Evolutionary conservation across 2,797 vertebrate genomes (phyloP), one percentile per base, ranked within the genome.

Genomic region (Bovichtus diacanthus): DNA sequence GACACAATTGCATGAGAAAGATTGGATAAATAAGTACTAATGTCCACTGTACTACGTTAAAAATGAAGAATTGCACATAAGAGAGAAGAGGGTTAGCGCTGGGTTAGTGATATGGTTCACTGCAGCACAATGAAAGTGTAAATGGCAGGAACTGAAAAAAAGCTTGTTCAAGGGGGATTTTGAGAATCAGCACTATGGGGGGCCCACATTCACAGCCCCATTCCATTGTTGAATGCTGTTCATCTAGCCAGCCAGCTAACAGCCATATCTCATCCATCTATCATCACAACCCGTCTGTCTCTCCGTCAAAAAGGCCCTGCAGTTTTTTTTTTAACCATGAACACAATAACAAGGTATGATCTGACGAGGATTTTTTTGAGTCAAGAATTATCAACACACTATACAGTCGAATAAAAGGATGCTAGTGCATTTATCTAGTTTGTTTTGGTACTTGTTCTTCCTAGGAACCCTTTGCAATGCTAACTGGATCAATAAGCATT

Each of bases 171-270:
- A 83, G 76, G 77, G 85, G 82, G 92, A 93, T 94, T 94, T 88
- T 74, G 81, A 89, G 71, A 63, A 89, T 93, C 93, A 94, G 93
- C 93, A 92, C 83, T 90, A 87, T 74, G 63, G 86, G 90, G 87
- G 87, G 86, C 76, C 87, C 83, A 78, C 81, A 69, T 60, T 90
- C 65, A 82, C 83, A 89, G 85, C 86, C 73, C 82, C 74, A 69
- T 60, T 84, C 76, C 75, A 82, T 84, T 88, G 86, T 84, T 77
- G 70, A 79, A 62, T 21, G 50, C 53, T 87, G 86, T 76, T 75
- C 86, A 82, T 85, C 61, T 63, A 78, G 59, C 73, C 69, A 73
- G 38, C 58, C 50, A 65, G 60, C 64, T 49, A 74, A 85, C 79
- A 85, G 66, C 69, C 65, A 78, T 79, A 74, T 75, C 67, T 84